Base-by-base conservation (phyloP, 2,797 vertebrate genomes). In the Parambassis ranga region DNA sequence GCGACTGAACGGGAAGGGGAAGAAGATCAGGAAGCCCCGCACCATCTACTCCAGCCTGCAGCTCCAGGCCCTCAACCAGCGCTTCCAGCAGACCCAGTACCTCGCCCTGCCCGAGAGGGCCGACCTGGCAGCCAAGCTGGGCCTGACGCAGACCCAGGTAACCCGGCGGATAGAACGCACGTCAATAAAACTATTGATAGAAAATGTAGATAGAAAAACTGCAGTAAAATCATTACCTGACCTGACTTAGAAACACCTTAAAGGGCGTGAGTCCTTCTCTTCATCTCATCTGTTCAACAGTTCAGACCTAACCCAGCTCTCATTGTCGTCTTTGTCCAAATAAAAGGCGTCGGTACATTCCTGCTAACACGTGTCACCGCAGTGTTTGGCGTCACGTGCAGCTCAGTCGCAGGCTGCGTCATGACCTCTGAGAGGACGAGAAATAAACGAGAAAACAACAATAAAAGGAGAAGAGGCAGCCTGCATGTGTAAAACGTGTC, bases 71-170 rank as follows among this genome's bases (percentile, higher is more conserved):
- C 92, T 97, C 15, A 98, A 97, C 90, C 95, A 96, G 83, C 92
- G 93, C 36, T 97, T 98, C 92, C 95, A 97, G 83, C 95, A 97
- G 60, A 95, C 94, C 8, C 96, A 98, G 90, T 98, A 98, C 89
- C 93, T 96, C 61, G 95, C 95, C 0, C 89, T 96, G 80, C 95
- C 96, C 0, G 94, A 96, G 81, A 90, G 96, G 28, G 95, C 95
- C 0, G 95, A 96, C 73, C 89, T 97, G 83, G 96, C 96, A 0
- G 94, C 93, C 0, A 95, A 95, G 26, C 85, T 96, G 57, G 94
- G 95, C 73, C 91, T 98, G 70, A 97, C 95, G 3, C 96, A 97
- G 90, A 98, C 95, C 14, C 96, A 96, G 95, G 95, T 97, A 89
- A 7, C 2, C 2, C 15, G 18, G 3, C 6, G 9, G 10, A 50